Base-by-base conservation (phyloP, 2,888 invertebrate species). In the Polyommatus icarus region DNA sequence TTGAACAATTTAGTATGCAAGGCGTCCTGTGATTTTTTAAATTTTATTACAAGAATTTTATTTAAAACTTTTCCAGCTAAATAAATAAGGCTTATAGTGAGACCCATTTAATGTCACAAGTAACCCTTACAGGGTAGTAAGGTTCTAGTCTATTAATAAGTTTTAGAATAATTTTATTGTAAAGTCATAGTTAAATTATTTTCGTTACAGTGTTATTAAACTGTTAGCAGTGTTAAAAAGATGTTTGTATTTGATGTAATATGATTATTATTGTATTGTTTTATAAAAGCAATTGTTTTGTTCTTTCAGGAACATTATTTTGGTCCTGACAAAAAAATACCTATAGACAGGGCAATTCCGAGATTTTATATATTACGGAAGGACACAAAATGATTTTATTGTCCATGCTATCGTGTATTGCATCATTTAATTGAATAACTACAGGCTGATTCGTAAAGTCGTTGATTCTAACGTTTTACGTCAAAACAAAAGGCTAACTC, bases 101-200 rank as follows among this genome's bases (percentile, higher is more conserved):
- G 24, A 10, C 24, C 4, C 67, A 67, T 24, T 61, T 10, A 61
- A 61, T 15, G 24, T 4, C 61, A 18, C 67, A 32, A 67, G 67
- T 67, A 6, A 24, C 67, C 29, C 67, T 67, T 32, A 67, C 67
- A 67, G 29, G 67, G 67, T 67, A 12, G 24, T 67, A 67, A 67
- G 18, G 29, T 67, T 67, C 67, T 67, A 67, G 67, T 67, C 67
- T 67, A 32, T 18, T 29, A 32, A 67, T 32, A 32, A 12, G 15
- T 67, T 29, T 29, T 24, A 61, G 12, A 29, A 20, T 61, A 61
- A 61, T 24, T 59, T 8, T 67, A 67, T 7, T 18, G 67, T 67
- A 67, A 32, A 67, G 32, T 67, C 18, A 67, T 32, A 67, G 29
- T 61, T 12, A 29, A 67, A 67, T 67, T 67, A 67, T 32, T 6